Conservation (phyloP, 2,888 invertebrate species). For the Drosophila limbata region DNA sequence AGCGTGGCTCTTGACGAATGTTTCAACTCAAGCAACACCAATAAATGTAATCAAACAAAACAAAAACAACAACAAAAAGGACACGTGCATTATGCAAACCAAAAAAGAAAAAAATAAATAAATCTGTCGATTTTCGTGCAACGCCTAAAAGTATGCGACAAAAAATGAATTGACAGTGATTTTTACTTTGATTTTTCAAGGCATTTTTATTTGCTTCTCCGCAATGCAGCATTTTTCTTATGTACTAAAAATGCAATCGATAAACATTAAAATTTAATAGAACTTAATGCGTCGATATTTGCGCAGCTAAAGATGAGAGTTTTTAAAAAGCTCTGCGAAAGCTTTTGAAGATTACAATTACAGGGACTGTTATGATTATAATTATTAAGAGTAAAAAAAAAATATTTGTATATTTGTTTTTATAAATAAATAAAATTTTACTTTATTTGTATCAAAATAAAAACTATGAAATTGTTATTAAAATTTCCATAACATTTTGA, state of each 20-base stretch:
- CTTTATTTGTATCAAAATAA: no score
- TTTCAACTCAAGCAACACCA: neutral
- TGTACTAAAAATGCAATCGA: neutral
- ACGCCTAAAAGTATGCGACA: slow-evolving; percentile 60
- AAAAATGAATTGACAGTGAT: neutral
- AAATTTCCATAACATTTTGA: no score
- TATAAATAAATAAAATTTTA: no score
- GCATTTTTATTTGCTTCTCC: neutral
- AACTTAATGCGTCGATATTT: no score
- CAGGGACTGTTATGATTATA: neutral
- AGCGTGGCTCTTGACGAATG: slow-evolving; percentile 6
- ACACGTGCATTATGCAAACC: slow-evolving; percentile 2
- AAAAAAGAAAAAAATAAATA: neutral
- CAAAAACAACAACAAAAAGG: slow-evolving; percentile 1
- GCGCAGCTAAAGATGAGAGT: no score
- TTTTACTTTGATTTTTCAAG: slow-evolving; percentile 2
- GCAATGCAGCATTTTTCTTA: neutral
- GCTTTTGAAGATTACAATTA: neutral
- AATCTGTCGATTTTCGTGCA: slow-evolving; percentile 4
- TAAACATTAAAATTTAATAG: neutral
- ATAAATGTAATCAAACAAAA: neutral
- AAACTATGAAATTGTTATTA: no score
- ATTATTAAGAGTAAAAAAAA: no score
- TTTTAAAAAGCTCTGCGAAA: no score
- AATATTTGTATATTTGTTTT: no score